Evolutionary conservation across 2,113 vertebrate genomes (phyloP).

Genomic region (Protobothrops flavoviridis): DNA sequence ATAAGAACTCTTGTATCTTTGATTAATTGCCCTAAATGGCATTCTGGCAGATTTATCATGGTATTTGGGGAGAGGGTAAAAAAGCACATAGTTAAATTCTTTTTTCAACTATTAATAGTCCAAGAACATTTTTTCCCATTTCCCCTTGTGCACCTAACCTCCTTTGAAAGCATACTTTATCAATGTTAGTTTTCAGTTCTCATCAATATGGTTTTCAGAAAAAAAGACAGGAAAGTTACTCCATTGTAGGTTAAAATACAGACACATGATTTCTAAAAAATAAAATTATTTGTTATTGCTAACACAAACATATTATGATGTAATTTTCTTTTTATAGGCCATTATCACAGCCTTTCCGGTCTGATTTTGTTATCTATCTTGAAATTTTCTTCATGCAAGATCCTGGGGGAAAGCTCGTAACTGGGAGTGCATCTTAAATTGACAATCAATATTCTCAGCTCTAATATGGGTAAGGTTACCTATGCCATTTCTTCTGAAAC

Average conservation of each 20-base stretch:
- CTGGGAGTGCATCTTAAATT: background rate
- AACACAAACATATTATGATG: constrained; percentile 14
- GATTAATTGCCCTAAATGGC: background rate
- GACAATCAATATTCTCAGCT: background rate
- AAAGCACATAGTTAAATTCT: background rate
- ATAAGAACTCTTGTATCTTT: background rate
- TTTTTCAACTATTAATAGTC: background rate
- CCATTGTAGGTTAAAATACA: background rate
- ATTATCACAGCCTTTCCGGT: fast-evolving
- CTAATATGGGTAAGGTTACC: background rate
- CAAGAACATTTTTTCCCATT: background rate
- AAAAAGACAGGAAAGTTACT: background rate
- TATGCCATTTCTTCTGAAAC: too few relatives aligned
- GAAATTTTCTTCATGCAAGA: background rate
- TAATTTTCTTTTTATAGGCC: background rate
- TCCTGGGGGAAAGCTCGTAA: background rate
- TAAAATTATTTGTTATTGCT: background rate
- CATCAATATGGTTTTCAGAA: background rate
- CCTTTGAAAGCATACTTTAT: background rate
- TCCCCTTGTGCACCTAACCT: background rate
- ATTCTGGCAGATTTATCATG: background rate
- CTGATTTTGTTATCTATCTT: background rate
- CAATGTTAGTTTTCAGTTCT: background rate
- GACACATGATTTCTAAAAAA: background rate
- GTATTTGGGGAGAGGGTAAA: background rate